phyloP scores from a whole-genome alignment of 2,797 vertebrate species.

The Propithecus perrieri region DNA sequence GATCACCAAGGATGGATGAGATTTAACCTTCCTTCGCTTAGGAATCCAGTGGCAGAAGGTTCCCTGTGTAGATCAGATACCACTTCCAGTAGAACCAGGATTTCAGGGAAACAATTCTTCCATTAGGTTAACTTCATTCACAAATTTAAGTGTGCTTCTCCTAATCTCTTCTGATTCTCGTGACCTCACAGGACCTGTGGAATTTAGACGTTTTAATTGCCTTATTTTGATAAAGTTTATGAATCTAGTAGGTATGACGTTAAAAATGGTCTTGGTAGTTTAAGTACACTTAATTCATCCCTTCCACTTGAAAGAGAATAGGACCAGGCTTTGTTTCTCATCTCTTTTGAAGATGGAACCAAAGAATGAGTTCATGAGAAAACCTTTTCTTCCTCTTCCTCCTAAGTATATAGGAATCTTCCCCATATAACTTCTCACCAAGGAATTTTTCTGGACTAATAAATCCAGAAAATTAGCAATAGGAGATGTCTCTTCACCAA shows the following conservation, averaged over 20 bases:
- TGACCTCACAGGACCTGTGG: neutral
- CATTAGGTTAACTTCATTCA: neutral
- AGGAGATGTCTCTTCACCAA: neutral
- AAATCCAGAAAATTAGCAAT: neutral
- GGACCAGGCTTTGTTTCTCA: neutral
- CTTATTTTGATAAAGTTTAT: neutral
- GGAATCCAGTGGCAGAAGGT: neutral
- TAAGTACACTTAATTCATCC: neutral
- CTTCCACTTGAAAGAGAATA: neutral
- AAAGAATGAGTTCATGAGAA: neutral
- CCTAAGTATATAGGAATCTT: neutral
- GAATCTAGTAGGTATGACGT: neutral
- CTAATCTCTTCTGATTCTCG: neutral
- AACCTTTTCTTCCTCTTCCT: neutral
- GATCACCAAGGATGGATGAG: neutral
- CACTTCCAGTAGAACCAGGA: neutral
- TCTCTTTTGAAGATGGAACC: neutral
- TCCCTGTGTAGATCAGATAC: neutral
- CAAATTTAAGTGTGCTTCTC: neutral
- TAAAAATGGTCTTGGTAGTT: neutral
- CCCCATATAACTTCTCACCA: neutral
- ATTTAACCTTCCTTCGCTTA: neutral
- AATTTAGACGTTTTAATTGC: neutral
- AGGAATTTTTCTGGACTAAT: neutral
- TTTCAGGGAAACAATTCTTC: neutral